A percentile compares a stretch with the other conserved stretches of the same genome.
phyloP scores from a whole-genome alignment of 2,797 vertebrate genomes.

The Anomalospiza imberbis region DNA sequence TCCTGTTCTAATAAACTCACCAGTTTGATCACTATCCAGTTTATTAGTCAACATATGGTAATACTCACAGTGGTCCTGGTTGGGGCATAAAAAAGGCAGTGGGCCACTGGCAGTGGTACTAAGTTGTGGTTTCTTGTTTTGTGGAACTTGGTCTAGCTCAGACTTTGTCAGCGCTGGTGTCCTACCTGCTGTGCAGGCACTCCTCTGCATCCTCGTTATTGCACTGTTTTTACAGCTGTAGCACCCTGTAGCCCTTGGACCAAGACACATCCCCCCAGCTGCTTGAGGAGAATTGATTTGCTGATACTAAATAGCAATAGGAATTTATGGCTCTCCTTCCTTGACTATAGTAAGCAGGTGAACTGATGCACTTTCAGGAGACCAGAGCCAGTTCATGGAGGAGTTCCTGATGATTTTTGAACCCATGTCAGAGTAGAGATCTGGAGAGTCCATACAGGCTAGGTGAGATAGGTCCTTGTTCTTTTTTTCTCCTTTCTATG shows the following conservation, averaged over 20 bases:
- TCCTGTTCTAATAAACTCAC: background rate
- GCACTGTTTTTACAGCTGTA: background rate
- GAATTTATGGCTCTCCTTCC: background rate
- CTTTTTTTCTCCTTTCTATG: background rate
- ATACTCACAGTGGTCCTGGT: background rate
- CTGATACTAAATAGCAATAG: background rate
- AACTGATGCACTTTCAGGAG: background rate
- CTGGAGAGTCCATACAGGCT: background rate
- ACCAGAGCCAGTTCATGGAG: background rate
- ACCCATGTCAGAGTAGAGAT: background rate
- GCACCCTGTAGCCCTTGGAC: background rate
- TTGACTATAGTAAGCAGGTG: background rate
- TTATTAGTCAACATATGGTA: background rate
- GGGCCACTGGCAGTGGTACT: background rate
- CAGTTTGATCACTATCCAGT: background rate
- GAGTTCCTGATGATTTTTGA: background rate
- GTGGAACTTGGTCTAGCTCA: background rate
- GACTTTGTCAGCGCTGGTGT: background rate
- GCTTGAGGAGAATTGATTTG: background rate
- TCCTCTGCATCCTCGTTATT: background rate
- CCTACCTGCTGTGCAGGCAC: background rate
- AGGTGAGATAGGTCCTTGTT: background rate
- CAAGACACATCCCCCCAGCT: background rate
- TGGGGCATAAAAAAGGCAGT: background rate
- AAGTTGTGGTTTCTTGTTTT: background rate